These are phyloP conservation scores for Chrysolina americana DNA, from an alignment of 2,888 invertebrate species.

Conservation along the genomic window DNA sequence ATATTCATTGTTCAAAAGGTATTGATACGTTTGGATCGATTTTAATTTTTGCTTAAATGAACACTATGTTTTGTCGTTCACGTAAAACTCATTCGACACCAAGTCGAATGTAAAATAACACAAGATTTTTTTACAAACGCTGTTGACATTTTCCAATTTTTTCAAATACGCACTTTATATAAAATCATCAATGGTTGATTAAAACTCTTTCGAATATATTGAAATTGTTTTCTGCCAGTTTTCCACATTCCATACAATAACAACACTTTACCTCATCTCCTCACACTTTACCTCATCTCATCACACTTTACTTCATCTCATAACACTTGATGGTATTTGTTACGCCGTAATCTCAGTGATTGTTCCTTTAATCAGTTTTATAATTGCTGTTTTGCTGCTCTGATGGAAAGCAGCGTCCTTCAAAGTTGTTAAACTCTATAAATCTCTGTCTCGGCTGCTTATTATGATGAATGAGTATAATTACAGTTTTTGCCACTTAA, in stretches of 20 bases:
- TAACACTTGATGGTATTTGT: constrained; percentile 18
- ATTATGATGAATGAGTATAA: constrained; percentile 20
- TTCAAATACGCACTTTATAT: too few relatives aligned
- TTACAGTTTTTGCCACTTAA: constrained; percentile 19
- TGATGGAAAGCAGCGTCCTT: constrained; percentile 17
- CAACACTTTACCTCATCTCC: not conserved
- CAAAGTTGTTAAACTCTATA: constrained; percentile 22
- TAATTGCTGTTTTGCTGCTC: constrained; percentile 19
- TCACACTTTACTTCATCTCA: constrained; percentile 5
- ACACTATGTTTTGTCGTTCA: too few relatives aligned
- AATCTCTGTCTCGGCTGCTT: constrained; percentile 8
- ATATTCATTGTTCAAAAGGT: too few relatives aligned
- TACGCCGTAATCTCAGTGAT: constrained; percentile 20
- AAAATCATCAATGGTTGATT: too few relatives aligned
- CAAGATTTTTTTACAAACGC: too few relatives aligned
- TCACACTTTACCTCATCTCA: constrained; percentile 14
- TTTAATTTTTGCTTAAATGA: too few relatives aligned
- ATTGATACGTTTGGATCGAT: too few relatives aligned
- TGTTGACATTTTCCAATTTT: too few relatives aligned
- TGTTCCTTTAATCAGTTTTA: constrained; percentile 22
- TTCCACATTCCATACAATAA: not conserved
- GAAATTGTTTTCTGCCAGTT: too few relatives aligned
- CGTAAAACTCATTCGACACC: too few relatives aligned
- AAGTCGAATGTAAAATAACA: too few relatives aligned
- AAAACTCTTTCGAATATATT: too few relatives aligned